Evolutionary conservation across 2,888 invertebrate genomes (phyloP).

Genomic region (Tuta absoluta): DNA sequence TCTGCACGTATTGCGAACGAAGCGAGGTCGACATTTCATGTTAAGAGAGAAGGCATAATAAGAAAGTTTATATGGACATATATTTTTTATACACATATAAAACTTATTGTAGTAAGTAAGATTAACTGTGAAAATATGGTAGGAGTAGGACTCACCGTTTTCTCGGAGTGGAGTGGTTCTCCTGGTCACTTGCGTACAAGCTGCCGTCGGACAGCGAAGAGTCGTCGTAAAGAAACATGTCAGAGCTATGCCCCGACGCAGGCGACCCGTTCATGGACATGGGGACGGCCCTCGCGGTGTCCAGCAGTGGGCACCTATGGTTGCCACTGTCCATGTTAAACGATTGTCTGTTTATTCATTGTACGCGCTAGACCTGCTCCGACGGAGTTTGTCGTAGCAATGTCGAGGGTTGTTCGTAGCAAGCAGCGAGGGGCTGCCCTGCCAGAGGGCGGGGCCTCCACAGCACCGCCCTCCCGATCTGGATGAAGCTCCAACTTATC

Average conservation of each 20-base stretch:
- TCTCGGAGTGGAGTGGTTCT: slow-evolving; percentile 84
- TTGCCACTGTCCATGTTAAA: slow-evolving; percentile 56
- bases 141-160: slow-evolving; percentile 80
- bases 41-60: too few species aligned
- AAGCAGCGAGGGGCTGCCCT: neutral
- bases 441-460: neutral
- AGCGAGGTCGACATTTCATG: too few species aligned
- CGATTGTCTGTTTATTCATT: slow-evolving; percentile 30
- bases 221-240: slow-evolving; percentile 86
- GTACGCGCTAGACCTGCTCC: neutral
- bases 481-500: neutral
- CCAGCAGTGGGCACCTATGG: slow-evolving; percentile 44
- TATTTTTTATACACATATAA: too few species aligned
- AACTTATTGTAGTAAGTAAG: too few species aligned
- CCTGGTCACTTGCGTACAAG: slow-evolving; percentile 90
- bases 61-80: too few species aligned
- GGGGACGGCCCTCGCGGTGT: slow-evolving; percentile 43
- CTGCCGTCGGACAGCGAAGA: slow-evolving; percentile 83
- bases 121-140: too few species aligned
- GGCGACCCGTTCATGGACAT: slow-evolving; percentile 57
- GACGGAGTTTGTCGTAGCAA: neutral
- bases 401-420: slow-evolving; percentile 13
- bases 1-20: too few species aligned
- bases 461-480: slow-evolving; percentile 1
- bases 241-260: slow-evolving; percentile 81